phyloP scores from a whole-genome alignment of 2,113 vertebrate genomes.

The Bucco capensis region DNA sequence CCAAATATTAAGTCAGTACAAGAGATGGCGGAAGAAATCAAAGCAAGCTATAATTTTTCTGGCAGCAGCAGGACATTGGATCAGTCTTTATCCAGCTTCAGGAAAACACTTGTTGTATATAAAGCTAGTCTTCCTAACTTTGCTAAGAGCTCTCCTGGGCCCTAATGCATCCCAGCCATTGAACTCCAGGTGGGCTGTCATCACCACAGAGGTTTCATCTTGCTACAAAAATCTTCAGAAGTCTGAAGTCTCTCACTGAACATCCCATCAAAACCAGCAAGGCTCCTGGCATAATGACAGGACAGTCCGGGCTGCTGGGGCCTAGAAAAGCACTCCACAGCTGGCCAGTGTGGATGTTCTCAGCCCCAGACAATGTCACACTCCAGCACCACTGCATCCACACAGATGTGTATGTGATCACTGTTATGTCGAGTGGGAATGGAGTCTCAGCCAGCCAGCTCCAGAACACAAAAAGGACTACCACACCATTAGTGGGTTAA shows the following conservation, averaged over 20 bases:
- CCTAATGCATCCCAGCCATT: background rate
- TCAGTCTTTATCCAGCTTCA: background rate
- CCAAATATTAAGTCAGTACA: background rate
- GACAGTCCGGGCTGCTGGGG: background rate
- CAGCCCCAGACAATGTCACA: background rate
- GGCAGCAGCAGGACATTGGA: background rate
- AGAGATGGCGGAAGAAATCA: background rate
- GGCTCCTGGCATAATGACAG: background rate
- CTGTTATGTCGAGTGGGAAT: accelerated
- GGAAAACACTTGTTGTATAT: background rate
- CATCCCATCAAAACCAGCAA: background rate
- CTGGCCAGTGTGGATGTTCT: background rate
- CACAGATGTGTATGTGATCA: accelerated
- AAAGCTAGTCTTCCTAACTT: background rate
- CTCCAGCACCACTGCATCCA: background rate
- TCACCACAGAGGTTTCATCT: background rate
- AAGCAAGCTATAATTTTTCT: background rate
- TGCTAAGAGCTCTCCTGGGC: background rate
- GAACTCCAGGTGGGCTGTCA: background rate
- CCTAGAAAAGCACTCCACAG: accelerated
- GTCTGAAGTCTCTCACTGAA: background rate
- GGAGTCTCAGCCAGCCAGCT: background rate
- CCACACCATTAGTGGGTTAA: background rate
- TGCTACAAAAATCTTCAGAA: background rate
- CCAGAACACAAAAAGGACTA: too few species aligned